A percentile compares a stretch with the other conserved stretches of the same genome.
Conservation (phyloP, 2,888 invertebrate species). For the Lithophane semibrunnea region DNA sequence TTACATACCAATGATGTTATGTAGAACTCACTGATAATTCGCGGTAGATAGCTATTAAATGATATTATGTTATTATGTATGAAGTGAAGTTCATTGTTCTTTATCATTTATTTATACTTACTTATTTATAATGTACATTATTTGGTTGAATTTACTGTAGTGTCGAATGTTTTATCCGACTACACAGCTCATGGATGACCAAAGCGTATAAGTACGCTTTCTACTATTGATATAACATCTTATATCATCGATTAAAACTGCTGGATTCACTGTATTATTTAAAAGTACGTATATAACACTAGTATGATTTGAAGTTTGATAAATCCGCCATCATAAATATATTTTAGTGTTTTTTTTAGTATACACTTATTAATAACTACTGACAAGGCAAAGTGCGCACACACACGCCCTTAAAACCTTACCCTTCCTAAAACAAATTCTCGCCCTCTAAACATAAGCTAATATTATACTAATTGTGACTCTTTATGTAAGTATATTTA, state of each 20-base stretch:
- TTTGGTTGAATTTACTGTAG: constrained; percentile 13
- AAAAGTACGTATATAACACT: neutral
- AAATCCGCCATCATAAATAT: constrained; percentile 25
- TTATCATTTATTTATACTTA: neutral
- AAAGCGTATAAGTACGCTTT: neutral
- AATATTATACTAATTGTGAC: neutral
- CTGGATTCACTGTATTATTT: constrained; percentile 26
- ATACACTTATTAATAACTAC: neutral
- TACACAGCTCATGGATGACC: neutral
- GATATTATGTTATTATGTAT: neutral
- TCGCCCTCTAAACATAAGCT: neutral
- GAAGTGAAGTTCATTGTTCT: neutral
- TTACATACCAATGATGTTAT: constrained; percentile 40
- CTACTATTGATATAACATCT: constrained; percentile 15
- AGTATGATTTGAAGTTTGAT: constrained; percentile 33
- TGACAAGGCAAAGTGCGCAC: neutral
- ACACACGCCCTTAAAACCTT: neutral
- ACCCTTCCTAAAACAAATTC: neutral
- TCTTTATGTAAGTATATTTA: no score
- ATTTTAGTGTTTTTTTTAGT: constrained; percentile 14
- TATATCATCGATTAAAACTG: neutral
- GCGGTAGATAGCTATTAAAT: constrained; percentile 2
- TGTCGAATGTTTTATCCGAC: neutral
- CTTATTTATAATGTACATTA: neutral
- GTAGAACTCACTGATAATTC: neutral